phyloP scores from a whole-genome alignment of 2,113 vertebrate species.

The Phalacrocorax aristotelis region DNA sequence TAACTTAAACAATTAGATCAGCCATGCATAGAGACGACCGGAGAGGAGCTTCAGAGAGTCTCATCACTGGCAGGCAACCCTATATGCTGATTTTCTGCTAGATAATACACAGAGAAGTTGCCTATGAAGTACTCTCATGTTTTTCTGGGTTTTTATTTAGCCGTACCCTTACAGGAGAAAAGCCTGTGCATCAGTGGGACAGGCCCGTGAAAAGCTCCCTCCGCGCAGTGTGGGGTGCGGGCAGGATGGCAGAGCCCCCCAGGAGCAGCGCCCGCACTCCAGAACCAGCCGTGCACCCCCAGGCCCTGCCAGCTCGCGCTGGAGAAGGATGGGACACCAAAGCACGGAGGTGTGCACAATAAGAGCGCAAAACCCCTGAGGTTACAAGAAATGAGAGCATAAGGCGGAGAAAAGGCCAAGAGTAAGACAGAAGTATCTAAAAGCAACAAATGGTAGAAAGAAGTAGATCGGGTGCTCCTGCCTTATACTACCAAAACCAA shows the following conservation, averaged over 20 bases:
- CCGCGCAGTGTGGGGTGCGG: rapidly evolving
- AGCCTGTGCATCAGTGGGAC: background rate
- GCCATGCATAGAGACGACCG: rapidly evolving
- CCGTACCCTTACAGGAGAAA: background rate
- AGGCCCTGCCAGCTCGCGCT: rapidly evolving
- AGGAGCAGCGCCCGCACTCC: background rate
- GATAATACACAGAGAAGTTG: background rate
- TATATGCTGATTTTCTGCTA: background rate
- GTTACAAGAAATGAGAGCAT: background rate
- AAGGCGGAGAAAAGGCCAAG: background rate
- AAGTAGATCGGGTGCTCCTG: background rate
- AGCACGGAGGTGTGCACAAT: background rate
- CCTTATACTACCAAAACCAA: background rate
- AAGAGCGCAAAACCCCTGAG: background rate
- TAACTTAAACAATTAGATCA: background rate
- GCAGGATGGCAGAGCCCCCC: background rate
- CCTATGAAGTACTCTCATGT: background rate
- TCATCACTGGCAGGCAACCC: background rate
- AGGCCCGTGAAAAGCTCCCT: background rate
- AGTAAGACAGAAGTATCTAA: background rate
- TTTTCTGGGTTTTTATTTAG: background rate
- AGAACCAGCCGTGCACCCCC: background rate
- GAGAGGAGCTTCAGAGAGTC: background rate
- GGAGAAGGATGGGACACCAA: background rate
- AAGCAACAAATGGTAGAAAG: background rate